Evolutionary conservation across 2,888 invertebrate genomes (phyloP), one percentile per base, ranked within the genome.

Genomic region (Eremobia ochroleuca): DNA sequence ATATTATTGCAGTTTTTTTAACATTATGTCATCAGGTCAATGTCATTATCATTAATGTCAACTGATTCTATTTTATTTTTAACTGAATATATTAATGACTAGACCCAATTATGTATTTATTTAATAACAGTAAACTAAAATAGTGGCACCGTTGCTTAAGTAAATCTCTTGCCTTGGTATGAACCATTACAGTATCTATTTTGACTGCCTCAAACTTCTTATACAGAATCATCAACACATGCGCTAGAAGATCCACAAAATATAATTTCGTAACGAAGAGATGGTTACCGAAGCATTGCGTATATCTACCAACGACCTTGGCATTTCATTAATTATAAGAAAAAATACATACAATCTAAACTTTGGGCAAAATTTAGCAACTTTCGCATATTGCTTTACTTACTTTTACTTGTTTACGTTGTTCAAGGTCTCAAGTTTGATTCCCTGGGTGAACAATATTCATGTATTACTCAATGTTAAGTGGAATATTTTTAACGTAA

Each of bases 391-490:
- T 78, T 74, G 55, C 74, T 58, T 80, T 64, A 73, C 31, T 73
- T 73, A 83, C 84, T 84, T 82, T 87, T 88, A 79, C 79, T 75
- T 66, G 37, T 83, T 86, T 82, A 68, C 73, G 37, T 49, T 66
- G 13, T 13, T 65, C 84, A 82, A 87, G 84, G 79, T 76, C 77
- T 77, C 13, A 9, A 61, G 49, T 76, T 83, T 61, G 59, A 66
- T 82, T 79, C 64, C 8, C 67, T 34, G 21, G 46, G 40, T 59
- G 55, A 43, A 46, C 64, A 18, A 61, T 61, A 65, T 59, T 37
- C 37, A 59, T 40, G 43, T 68, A 28, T 79, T 82, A 71, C 72
- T 52, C 40, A 78, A 83, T 43, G 6, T 43, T n/a, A 31, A 62
- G 34, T 73, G 28, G 25, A 67, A 40, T 2, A 46, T 55, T 78